Conservation (phyloP, 37 sponge, comb jelly and placozoan species). For the Spongilla lacustris region DNA sequence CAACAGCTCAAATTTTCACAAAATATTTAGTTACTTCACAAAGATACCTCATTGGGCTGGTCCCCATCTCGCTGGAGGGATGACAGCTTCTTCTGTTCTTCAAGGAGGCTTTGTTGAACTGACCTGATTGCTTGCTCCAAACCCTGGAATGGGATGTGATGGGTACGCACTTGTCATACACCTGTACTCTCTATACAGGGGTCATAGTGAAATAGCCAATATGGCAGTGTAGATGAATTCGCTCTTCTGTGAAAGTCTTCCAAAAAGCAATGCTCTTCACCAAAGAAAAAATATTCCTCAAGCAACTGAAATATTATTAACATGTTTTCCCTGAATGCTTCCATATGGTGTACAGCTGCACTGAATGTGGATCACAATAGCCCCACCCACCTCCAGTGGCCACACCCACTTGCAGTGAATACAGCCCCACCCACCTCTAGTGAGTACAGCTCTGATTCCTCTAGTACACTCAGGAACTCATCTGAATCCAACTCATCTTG, state of each 20-base stretch:
- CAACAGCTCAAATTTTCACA: background rate
- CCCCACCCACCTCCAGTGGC: background rate
- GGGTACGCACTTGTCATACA: too few species aligned
- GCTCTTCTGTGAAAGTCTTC: too few species aligned
- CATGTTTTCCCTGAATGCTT: too few species aligned
- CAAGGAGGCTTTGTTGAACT: constrained; percentile 14
- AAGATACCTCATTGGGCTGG: background rate
- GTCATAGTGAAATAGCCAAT: too few species aligned
- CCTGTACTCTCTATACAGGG: too few species aligned
- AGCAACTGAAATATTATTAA: too few species aligned
- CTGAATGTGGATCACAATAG: too few species aligned
- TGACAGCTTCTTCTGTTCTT: constrained; percentile 50
- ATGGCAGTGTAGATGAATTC: too few species aligned
- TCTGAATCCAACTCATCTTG: constrained; percentile 52
- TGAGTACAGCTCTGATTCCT: constrained; percentile 49
- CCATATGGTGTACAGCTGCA: too few species aligned
- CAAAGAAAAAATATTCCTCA: too few species aligned
- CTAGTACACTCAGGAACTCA: constrained; percentile 51
- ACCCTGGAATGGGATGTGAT: background rate
- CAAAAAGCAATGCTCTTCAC: too few species aligned
- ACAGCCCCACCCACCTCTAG: constrained; percentile 24
- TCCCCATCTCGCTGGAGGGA: constrained; percentile 8
- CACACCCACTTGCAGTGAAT: too few species aligned
- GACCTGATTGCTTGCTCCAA: constrained; percentile 6
- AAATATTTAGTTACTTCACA: background rate